Evolutionary conservation across 1,140 invertebrate genomes (phyloP).

Genomic region (Lycorma delicatula): DNA sequence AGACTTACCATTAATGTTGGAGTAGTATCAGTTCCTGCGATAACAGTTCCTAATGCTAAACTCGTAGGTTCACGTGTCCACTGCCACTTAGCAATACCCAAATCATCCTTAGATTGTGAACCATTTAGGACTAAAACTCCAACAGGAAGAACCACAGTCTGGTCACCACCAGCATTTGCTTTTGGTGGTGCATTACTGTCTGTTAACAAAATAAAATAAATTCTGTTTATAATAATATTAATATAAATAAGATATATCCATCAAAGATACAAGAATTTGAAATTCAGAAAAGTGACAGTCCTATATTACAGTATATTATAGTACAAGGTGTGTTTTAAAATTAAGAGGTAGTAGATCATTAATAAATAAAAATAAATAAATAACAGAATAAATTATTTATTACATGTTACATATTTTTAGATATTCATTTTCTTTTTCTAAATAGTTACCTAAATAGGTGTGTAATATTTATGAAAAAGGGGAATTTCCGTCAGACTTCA

Average conservation of each 20-base stretch:
- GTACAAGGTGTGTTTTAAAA: too few relatives aligned
- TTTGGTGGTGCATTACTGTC: constrained; percentile 82
- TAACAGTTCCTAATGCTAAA: constrained; percentile 71
- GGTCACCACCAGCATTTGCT: constrained; percentile 79
- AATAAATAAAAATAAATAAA: too few relatives aligned
- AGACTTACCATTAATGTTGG: constrained; percentile 63
- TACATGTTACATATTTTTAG: too few relatives aligned
- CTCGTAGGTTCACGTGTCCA: constrained; percentile 77
- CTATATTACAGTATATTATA: too few relatives aligned
- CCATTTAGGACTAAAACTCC: constrained; percentile 76
- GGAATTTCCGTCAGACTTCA: too few relatives aligned
- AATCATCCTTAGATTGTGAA: constrained; percentile 76
- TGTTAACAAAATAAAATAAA: constrained; percentile 42
- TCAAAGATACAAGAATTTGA: neutral
- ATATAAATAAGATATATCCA: constrained; percentile 6
- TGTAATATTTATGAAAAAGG: too few relatives aligned
- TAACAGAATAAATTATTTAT: too few relatives aligned
- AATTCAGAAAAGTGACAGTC: neutral
- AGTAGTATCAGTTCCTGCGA: constrained; percentile 61
- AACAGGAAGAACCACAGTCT: constrained; percentile 63
- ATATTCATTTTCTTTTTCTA: too few relatives aligned
- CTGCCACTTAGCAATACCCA: constrained; percentile 71
- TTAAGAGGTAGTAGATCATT: too few relatives aligned
- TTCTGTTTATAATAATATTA: too few relatives aligned
- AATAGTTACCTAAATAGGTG: too few relatives aligned